A percentile compares a stretch with the other conserved stretches of the same genome.
These are phyloP conservation scores for Ophion obscuratus DNA, from an alignment of 2,888 invertebrate genomes.

Conservation along the genomic window DNA sequence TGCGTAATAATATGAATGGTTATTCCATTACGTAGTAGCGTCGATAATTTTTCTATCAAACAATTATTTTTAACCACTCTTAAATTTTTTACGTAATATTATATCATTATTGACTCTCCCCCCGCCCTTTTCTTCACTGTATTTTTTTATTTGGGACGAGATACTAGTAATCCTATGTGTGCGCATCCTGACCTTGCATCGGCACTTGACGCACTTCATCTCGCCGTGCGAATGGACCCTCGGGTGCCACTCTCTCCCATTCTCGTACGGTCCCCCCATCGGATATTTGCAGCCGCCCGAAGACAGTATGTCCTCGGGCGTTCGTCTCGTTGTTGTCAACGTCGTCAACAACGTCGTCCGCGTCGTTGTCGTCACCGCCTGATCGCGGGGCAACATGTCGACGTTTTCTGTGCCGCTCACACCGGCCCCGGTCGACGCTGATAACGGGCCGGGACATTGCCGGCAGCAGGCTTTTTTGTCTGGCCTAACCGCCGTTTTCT, in stretches of 20 bases:
- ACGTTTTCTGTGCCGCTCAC: slow-evolving; percentile 53
- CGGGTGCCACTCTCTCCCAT: slow-evolving; percentile 95
- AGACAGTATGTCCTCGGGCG: slow-evolving; percentile 89
- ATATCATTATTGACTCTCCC: no score
- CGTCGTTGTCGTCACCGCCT: slow-evolving; percentile 78
- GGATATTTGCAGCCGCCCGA: slow-evolving; percentile 94
- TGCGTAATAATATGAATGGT: no score
- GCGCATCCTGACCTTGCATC: slow-evolving; percentile 93
- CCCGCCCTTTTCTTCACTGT: not conserved
- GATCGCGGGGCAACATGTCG: slow-evolving; percentile 84
- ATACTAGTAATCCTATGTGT: slow-evolving; percentile 76
- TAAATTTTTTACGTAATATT: no score
- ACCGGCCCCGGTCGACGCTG: slow-evolving; percentile 64
- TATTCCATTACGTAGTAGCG: no score
- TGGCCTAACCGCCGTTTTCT: slow-evolving; percentile 89
- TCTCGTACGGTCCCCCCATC: slow-evolving; percentile 87
- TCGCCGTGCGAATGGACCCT: slow-evolving; percentile 94
- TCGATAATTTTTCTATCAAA: no score
- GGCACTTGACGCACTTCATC: slow-evolving; percentile 95
- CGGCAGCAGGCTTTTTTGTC: slow-evolving; percentile 93
- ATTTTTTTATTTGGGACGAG: not conserved
- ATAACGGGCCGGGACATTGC: slow-evolving; percentile 87
- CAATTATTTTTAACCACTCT: no score
- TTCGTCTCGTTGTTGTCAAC: slow-evolving; percentile 84
- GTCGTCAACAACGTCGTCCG: not conserved